Evolutionary conservation across 2,797 vertebrate species (phyloP), one percentile per base, ranked within the genome.

Genomic region (Diplodus sargus): DNA sequence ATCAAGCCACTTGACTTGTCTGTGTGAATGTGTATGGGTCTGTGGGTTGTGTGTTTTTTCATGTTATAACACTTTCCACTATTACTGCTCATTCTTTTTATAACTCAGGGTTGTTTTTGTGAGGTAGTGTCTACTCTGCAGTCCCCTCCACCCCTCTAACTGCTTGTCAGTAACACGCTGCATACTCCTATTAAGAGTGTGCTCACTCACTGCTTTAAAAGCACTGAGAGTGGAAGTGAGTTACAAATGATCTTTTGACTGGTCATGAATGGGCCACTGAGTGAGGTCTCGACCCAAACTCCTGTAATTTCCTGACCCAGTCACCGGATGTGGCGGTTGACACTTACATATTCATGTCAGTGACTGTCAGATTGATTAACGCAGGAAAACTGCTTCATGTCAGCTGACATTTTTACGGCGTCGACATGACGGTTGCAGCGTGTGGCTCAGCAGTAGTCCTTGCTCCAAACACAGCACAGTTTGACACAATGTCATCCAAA

Each of bases 191-290:
- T 30, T 18, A 61, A 61, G 66, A 61, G 30, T 25, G 23, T 54
- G 70, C 70, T 69, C 71, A 59, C 65, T 85, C 71, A 70, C 53
- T 51, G 70, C 78, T 84, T 25, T 79, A 65, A 71, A 86, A 70
- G 28, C 39, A 70, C 25, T 67, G 43, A 68, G 58, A 84, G 76
- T 20, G 73, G 63, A 49, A 54, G 64, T 39, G 43, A 72, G 76
- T 62, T 64, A 93, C 92, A 95, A 92, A 91, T 79, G 81, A 49
- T 42, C 92, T 90, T 93, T 93, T 94, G 84, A 93, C 57, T 65
- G 60, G 39, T 62, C 43, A 70, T 92, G 87, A 92, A 91, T 89
- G 85, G 56, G 54, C 81, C 49, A 70, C 70, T 81, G 78, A 87
- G 53, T 49, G 62, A 78, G 23, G 69, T 58, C 67, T 73, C 53